Evolutionary conservation across 2,113 vertebrate genomes (phyloP).

Genomic region (Triplophysa rosa): DNA sequence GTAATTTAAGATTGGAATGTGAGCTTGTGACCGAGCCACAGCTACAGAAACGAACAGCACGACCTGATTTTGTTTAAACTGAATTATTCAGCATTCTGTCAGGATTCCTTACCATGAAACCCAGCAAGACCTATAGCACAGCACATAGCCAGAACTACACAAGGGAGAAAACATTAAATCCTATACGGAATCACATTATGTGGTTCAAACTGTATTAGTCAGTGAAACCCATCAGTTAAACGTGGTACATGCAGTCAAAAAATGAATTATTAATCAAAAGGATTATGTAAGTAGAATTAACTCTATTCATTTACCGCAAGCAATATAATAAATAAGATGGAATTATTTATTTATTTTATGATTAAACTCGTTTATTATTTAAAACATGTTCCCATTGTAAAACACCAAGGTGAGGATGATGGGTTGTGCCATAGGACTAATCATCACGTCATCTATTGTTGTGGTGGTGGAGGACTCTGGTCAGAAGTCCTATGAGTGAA

Average conservation of each 20-base stretch:
- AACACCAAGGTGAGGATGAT: no score
- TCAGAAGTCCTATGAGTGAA: slow-evolving; percentile 52
- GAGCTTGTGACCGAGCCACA: not conserved
- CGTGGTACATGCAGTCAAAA: not conserved
- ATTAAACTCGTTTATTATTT: not conserved
- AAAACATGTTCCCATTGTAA: not conserved
- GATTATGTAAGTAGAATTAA: not conserved
- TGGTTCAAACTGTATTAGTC: not conserved
- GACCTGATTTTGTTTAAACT: slow-evolving; percentile 24
- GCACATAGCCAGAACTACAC: not conserved
- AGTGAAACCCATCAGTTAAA: not conserved
- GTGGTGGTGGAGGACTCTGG: slow-evolving; percentile 46
- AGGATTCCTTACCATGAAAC: not conserved
- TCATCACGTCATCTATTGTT: slow-evolving; percentile 1
- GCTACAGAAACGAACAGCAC: slow-evolving; percentile 5
- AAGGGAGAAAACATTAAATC: not conserved
- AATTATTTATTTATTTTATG: not conserved
- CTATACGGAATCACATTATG: no score
- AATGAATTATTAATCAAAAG: not conserved
- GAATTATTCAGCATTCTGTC: slow-evolving; percentile 16
- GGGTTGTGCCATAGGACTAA: not conserved
- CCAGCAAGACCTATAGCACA: not conserved
- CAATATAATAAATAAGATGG: not conserved
- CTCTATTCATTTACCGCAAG: not conserved
- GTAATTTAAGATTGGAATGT: not conserved